Evolutionary conservation across 2,113 vertebrate genomes (phyloP), one percentile per base, ranked within the genome.

Genomic region (Rhea pennata): DNA sequence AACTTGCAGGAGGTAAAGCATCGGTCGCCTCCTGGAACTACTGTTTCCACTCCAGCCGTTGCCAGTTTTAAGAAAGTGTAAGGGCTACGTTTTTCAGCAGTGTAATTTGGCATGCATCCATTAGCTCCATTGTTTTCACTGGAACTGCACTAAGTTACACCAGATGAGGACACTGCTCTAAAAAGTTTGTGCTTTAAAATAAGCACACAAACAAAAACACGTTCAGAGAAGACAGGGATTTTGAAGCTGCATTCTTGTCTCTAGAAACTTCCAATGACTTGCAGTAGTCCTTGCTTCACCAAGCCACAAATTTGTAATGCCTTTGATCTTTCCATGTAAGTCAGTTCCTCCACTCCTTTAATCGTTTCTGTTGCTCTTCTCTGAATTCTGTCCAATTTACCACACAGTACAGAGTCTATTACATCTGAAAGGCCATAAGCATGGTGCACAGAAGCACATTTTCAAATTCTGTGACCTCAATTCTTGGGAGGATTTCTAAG

Each of bases 401-500:
- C 92, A 80, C 94, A 84, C 87, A 53, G 67, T 39, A 61, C 91
- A 80, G 93, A 19, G 89, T 65, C 59, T 66, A 33, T 73, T 65
- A 77, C 91, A 94, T 79, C 84, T 65, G 53, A 96, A 91, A 84
- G 92, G 93, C 83, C 91, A 93, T 33, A 36, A 86, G 71, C 59
- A 91, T 71, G 88, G 93, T 23, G 92, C 79, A 93, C 94, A 96
- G 96, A 88, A 96, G 96, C 94, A 97, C 91, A 66, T 96, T 96
- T 97, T 97, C 84, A 78, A 94, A 95, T 86, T n/a, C 95, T 58
- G 27, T 90, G 95, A 95, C 92, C 95, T 96, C 95, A 93, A 22
- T 93, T 95, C 96, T 97, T 96, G 92, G 93, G 95, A 97, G 89
- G 91, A 95, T 95, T 97, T 95, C 83, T 93, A 91, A 94, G 92